A percentile compares a stretch with the other conserved stretches of the same genome.
phyloP scores from a whole-genome alignment of 2,113 vertebrate genomes.

The Gobio gobio region DNA sequence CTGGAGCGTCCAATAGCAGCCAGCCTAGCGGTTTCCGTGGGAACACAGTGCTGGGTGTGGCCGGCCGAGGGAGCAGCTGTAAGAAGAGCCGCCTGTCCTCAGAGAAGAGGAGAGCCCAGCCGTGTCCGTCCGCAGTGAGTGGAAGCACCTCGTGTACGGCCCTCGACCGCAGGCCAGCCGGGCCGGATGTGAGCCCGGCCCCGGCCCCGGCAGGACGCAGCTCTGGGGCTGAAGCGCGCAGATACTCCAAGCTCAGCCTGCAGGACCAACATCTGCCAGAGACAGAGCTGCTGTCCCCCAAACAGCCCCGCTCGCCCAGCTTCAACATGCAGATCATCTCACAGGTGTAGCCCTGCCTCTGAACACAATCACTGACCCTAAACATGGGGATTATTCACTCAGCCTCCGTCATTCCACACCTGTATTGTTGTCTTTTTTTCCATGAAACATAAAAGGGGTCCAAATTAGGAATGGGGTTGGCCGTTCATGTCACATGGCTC shows the following conservation, averaged over 20 bases:
- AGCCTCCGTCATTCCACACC: background rate
- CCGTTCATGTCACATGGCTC: background rate
- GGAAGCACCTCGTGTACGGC: background rate
- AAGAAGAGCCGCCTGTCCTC: conserved; percentile 85
- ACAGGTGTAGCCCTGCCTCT: conserved; percentile 83
- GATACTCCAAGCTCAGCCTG: conserved; percentile 92
- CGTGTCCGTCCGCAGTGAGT: background rate
- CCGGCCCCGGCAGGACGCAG: conserved; percentile 52
- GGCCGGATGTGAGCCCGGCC: conserved; percentile 42
- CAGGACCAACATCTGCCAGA: conserved; percentile 89
- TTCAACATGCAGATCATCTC: conserved; percentile 99
- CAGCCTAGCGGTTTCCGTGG: conserved; percentile 85
- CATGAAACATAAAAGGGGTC: background rate
- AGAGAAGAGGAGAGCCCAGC: conserved; percentile 61
- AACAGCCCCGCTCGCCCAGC: conserved; percentile 97
- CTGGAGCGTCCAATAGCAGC: conserved; percentile 95
- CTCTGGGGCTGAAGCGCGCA: conserved; percentile 79
- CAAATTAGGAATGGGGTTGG: background rate
- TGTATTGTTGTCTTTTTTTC: background rate
- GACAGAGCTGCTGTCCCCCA: conserved; percentile 86
- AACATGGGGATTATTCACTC: background rate
- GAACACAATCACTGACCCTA: background rate
- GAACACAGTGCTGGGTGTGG: conserved; percentile 58
- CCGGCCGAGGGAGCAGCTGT: conserved; percentile 81
- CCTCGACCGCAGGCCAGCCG: background rate